Evolutionary conservation across 2,113 vertebrate species (phyloP), one percentile per base, ranked within the genome.

Genomic region (Phoxinus phoxinus): DNA sequence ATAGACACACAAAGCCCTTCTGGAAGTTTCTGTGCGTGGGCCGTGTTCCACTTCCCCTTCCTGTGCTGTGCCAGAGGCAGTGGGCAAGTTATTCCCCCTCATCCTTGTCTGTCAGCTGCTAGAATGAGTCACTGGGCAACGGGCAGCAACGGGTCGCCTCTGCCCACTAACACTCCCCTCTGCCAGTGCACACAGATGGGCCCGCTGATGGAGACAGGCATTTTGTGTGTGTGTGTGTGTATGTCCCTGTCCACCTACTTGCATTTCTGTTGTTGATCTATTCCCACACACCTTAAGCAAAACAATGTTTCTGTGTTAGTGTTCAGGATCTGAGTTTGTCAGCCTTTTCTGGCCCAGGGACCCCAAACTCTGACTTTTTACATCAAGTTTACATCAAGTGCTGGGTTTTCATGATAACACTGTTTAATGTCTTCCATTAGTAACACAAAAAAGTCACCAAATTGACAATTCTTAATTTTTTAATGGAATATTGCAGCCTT

Each of bases 101-200:
- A 23, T 71, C 73, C 10, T 32, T 76, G 81, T 86, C 67, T 86
- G 84, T 81, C 81, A 87, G 84, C 84, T 87, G 86, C 76, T 74
- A 35, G 44, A 77, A 84, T 89, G 84, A 89, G 67, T 87, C 88
- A 87, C 37, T 32, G 72, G 67, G 63, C 44, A 59, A 6, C 84
- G 41, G 72, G 61, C 87, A 83, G 23, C 78, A 63, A 48, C 41
- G 81, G 81, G 67, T 53, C 30, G 13, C 71, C 44, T 53, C 73
- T 76, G 78, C 32, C 30, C 32, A 79, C 85, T 78, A 86, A 41
- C 56, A 44, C 72, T 77, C 56, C 51, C 69, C 72, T 81, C 6
- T 75, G 44, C 76, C 61, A 30, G 27, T 27, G 69, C 77, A 83
- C 75, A 84, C 77, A 82, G 77, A 69, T 84, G 77, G 69, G n/a